Percentiles rank a stretch among this genome's conserved stretches.
Evolutionary conservation across 2,113 vertebrate species (phyloP).

Genomic region (Chunga burmeisteri): DNA sequence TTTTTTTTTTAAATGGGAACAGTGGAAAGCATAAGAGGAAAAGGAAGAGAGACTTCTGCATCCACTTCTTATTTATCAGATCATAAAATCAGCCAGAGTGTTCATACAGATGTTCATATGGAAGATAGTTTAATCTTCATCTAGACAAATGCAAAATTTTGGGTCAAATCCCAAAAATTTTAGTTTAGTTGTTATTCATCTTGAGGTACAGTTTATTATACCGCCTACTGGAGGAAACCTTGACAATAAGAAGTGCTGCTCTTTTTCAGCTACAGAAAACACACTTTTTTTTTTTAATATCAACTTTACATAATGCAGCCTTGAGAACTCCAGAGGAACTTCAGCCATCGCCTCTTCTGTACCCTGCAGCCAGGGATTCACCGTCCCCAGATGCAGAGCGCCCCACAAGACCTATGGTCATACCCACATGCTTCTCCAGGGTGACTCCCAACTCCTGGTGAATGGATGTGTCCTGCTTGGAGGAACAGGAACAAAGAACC

Average conservation of each 20-base stretch:
- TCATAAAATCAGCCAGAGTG: neutral
- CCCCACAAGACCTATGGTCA: neutral
- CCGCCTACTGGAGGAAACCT: neutral
- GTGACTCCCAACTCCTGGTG: rapidly evolving
- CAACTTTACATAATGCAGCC: neutral
- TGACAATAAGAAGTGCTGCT: neutral
- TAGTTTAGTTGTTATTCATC: neutral
- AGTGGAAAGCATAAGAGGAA: neutral
- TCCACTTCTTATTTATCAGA: neutral
- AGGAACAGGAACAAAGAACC: rapidly evolving
- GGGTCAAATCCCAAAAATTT: neutral
- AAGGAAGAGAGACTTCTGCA: neutral
- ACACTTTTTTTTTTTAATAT: neutral
- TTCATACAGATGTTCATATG: neutral
- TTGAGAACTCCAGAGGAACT: neutral
- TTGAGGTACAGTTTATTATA: neutral
- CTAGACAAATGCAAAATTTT: neutral
- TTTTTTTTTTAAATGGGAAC: neutral
- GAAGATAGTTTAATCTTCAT: neutral
- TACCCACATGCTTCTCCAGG: neutral
- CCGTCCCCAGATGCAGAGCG: rapidly evolving
- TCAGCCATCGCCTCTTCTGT: neutral
- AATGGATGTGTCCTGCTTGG: neutral
- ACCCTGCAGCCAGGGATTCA: too few species aligned
- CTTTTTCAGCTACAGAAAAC: neutral